Evolutionary conservation across 2,888 invertebrate species (phyloP), one percentile per base, ranked within the genome.

Genomic region (Aspidiotus rigidus): DNA sequence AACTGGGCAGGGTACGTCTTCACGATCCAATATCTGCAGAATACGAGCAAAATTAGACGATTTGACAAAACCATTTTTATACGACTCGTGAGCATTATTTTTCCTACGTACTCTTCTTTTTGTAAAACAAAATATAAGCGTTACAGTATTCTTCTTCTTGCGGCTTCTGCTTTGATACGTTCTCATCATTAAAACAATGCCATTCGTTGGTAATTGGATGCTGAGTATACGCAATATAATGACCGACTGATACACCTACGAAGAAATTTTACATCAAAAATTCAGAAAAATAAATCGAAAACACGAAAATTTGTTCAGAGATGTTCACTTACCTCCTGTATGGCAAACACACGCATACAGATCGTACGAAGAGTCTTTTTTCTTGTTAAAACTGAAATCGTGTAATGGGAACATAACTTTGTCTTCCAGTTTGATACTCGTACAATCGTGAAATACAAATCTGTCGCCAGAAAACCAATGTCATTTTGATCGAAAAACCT

Each of bases 311-410:
- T 28, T 28, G 28, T 28, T 28, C 28, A 5, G 2, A 28, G 28
- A 28, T 5, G 28, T 3, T 28, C 28, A 71, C 76, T 75, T 76
- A 84, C 85, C 83, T 77, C 85, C 85, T 76, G 83, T 83, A 75
- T 85, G 85, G 75, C 84, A 85, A 49, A 85, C 83, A 72, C 83
- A 82, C 57, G 84, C 83, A 74, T 85, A 84, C 9, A 85, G 79
- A 76, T 84, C 82, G 75, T 85, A 85, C 72, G 80, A 79, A 49
- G 76, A 74, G 16, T 75, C 63, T n/a, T 62, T 70, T 28, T 67
- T 60, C 42, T 62, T 57, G 53, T 62, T 69, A 28, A 71, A 70
- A 42, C 70, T 67, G 41, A 73, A 69, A 11, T 67, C 72, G 64
- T 79, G 76, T 69, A 84, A 76, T 9, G 85, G 85, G 76, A 84